Evolutionary conservation across 2,888 invertebrate genomes (phyloP).

Genomic region (Spatulosminthurus flaviceps): DNA sequence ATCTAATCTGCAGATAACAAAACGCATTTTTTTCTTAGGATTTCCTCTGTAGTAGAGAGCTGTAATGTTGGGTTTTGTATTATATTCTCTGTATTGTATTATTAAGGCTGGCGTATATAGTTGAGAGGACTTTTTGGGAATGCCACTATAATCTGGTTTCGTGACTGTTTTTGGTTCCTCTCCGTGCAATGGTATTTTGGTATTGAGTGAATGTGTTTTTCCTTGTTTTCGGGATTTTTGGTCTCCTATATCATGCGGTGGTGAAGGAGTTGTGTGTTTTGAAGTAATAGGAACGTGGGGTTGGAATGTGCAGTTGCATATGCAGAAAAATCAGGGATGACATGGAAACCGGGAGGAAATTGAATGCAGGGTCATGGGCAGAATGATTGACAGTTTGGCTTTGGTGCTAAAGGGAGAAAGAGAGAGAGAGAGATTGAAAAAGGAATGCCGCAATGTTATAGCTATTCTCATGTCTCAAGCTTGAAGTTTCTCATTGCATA

Average conservation of each 20-base stretch:
- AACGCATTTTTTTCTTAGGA: background rate
- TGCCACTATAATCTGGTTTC: background rate
- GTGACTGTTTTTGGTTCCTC: background rate
- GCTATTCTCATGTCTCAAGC: too few relatives aligned
- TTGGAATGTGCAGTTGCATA: conserved; percentile 32
- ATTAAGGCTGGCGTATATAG: too few relatives aligned
- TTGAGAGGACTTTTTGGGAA: too few relatives aligned
- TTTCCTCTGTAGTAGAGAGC: background rate
- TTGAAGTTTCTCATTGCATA: too few relatives aligned
- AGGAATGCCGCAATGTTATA: conserved; percentile 44
- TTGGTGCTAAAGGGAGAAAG: conserved; percentile 42
- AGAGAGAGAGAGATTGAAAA: conserved; percentile 36
- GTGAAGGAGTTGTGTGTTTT: background rate
- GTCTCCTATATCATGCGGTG: background rate
- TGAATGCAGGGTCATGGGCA: conserved; percentile 57
- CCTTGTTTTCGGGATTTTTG: background rate
- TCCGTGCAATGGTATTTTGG: too few relatives aligned
- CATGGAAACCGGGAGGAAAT: conserved; percentile 46
- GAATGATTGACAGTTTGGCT: conserved; percentile 53
- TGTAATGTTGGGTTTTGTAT: background rate
- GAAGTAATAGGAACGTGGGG: conserved; percentile 24
- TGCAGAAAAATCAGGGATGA: conserved; percentile 9
- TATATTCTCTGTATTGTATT: background rate
- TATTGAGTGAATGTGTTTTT: too few relatives aligned
- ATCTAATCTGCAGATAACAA: background rate